A percentile compares a stretch with the other conserved stretches of the same genome.
Evolutionary conservation across 2,797 vertebrate genomes (phyloP).

Genomic region (Eremophila alpestris): DNA sequence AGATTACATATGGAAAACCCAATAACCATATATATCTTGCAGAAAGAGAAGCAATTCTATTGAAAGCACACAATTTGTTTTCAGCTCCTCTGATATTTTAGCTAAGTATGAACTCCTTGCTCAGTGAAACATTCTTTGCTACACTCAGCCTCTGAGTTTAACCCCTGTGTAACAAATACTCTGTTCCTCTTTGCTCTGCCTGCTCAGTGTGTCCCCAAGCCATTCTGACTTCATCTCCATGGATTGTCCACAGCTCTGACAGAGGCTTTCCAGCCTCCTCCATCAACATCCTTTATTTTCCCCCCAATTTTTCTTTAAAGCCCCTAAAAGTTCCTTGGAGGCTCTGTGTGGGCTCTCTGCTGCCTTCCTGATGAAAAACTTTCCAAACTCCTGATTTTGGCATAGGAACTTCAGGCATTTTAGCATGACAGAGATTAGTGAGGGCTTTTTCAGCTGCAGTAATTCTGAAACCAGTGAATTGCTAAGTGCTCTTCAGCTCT

Average conservation of each 20-base stretch:
- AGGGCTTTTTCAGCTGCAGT: not conserved
- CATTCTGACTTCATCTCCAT: accelerated
- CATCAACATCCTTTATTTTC: not conserved
- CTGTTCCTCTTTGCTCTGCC: not conserved
- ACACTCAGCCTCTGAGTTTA: not conserved
- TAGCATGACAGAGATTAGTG: not conserved
- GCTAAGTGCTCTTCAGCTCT: not conserved
- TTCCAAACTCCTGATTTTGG: not conserved
- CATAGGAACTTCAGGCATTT: not conserved
- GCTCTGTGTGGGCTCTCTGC: not conserved
- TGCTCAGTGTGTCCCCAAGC: not conserved
- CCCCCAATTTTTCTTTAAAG: not conserved
- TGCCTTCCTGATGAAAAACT: not conserved
- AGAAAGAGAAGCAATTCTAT: not conserved
- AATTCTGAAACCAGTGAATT: not conserved
- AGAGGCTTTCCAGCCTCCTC: not conserved
- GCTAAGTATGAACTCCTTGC: not conserved
- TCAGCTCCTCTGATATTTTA: not conserved
- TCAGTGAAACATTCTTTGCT: not conserved
- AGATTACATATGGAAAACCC: not conserved
- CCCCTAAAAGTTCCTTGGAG: not conserved
- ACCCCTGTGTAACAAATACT: not conserved
- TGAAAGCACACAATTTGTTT: not conserved
- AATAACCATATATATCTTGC: not conserved
- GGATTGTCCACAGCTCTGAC: not conserved